Conservation (phyloP, 2,113 vertebrate species). For the Syngnathus floridae region DNA sequence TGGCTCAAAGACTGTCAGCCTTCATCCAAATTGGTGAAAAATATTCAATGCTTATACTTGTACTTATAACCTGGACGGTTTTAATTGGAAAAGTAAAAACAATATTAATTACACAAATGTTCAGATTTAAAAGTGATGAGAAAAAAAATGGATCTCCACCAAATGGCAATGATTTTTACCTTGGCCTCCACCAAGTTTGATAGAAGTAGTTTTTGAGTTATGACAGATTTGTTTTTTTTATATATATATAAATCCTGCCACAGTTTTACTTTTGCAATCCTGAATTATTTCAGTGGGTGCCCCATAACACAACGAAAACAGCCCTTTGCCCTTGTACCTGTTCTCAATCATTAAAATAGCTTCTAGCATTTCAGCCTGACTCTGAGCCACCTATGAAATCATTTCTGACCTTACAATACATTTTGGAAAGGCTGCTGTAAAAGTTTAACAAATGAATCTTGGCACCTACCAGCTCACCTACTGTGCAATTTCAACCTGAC, state of each 20-base stretch:
- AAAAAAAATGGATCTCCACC: background rate
- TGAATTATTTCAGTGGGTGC: background rate
- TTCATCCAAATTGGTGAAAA: background rate
- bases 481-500: background rate
- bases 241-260: background rate
- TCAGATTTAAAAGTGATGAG: background rate
- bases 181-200: background rate
- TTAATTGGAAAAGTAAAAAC: background rate
- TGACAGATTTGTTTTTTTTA: background rate
- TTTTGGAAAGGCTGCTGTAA: background rate
- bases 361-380: background rate
- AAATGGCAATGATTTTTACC: background rate
- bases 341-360: background rate
- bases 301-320: background rate
- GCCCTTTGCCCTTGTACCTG: background rate
- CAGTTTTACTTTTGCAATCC: background rate
- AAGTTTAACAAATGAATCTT: background rate
- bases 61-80: background rate
- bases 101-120: background rate
- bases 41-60: too few relatives aligned
- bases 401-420: background rate
- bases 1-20: background rate
- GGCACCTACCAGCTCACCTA: background rate
- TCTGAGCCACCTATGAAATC: background rate
- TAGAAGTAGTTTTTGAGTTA: constrained; percentile 1